Evolutionary conservation across 2,888 invertebrate species (phyloP).

Genomic region (Geophilus truncorum): DNA sequence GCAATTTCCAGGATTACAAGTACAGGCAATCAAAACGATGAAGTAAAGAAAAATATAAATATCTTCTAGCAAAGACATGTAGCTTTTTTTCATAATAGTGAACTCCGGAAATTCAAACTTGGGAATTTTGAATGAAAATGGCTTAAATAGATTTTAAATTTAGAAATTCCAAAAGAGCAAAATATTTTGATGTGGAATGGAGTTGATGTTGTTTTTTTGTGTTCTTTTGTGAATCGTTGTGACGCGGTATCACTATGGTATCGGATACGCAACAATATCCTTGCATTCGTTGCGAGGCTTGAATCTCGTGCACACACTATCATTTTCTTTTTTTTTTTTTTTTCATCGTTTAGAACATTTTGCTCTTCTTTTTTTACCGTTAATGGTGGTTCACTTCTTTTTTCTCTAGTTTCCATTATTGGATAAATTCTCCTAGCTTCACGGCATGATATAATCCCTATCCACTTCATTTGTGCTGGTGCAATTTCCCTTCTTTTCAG

Average conservation of each 20-base stretch:
- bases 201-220: not conserved
- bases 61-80: no score
- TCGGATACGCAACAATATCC: not conserved
- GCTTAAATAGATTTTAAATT: not conserved
- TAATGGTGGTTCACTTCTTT: no score
- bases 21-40: not conserved
- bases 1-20: slow-evolving; percentile 13
- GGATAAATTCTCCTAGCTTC: not conserved
- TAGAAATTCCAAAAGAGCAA: no score
- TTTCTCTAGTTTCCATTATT: not conserved
- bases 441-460: not conserved
- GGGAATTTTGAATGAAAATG: not conserved
- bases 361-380: not conserved
- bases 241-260: not conserved
- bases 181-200: not conserved
- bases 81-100: no score
- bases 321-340: not conserved
- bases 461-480: not conserved
- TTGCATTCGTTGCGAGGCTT: not conserved
- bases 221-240: not conserved
- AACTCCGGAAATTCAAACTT: no score
- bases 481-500: not conserved
- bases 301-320: no score
- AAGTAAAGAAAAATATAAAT: not conserved
- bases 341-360: not conserved